Conservation (phyloP, 2,888 invertebrate species). For the Aelia acuminata region DNA sequence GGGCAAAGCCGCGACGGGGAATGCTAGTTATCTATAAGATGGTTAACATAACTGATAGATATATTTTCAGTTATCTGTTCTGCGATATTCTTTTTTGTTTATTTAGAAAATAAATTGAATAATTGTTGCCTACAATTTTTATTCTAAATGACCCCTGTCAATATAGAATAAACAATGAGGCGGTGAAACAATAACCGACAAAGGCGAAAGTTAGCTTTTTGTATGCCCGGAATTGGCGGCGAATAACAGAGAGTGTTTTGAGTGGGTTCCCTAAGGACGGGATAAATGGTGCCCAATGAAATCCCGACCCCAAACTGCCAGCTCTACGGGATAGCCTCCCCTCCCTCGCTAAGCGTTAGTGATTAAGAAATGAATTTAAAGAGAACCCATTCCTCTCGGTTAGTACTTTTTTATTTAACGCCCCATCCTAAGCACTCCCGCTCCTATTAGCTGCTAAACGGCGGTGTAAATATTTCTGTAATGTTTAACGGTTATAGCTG, state of each 20-base stretch:
- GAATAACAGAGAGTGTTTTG: slow-evolving; percentile 19
- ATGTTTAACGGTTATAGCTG: background rate
- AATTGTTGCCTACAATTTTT: background rate
- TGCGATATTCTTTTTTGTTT: too few species aligned
- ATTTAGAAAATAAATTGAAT: background rate
- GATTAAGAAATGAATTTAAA: slow-evolving; percentile 11
- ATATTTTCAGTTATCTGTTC: background rate
- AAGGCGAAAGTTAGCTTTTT: background rate
- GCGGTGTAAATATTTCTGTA: background rate
- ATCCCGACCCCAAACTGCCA: background rate
- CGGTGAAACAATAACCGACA: slow-evolving; percentile 14
- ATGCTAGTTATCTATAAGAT: too few species aligned
- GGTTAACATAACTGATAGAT: background rate
- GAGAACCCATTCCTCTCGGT: background rate
- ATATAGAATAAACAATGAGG: background rate
- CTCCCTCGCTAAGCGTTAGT: background rate
- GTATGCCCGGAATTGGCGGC: background rate
- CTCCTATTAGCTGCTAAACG: background rate
- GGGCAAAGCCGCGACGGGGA: too few species aligned
- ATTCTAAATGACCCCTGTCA: background rate
- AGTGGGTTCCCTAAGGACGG: slow-evolving; percentile 2
- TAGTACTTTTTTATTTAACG: background rate
- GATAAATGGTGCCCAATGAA: background rate
- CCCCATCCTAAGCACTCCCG: background rate
- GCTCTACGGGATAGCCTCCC: background rate